Base-by-base conservation (phyloP, 2,113 vertebrate species). In the Cariama cristata region DNA sequence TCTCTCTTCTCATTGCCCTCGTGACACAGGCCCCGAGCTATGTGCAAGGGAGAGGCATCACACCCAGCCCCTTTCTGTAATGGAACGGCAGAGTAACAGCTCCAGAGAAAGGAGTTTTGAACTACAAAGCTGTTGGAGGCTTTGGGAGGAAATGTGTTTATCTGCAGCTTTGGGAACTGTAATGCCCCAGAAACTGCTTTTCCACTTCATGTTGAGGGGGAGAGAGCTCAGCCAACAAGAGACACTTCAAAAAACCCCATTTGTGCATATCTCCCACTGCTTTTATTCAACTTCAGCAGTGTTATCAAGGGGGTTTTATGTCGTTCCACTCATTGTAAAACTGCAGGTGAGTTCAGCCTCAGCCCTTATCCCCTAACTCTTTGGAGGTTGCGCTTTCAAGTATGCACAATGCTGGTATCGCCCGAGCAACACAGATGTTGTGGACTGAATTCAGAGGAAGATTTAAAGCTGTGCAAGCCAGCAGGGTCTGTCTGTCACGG, bases 401-500 rank as follows among this genome's bases (percentile, higher is more conserved):
- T 18, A 11, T 38, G 12, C 21, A 18, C 15, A 45, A 49, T 17
- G 14, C 42, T 74, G n/a, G 8, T 62, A 8, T 90, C 32, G 58
- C 20, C 30, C 14, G 20, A 66, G 69, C 59, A 33, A 52, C 68
- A 40, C 5, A 28, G 42, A 35, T 40, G 20, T 3, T 30, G 21
- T 22, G 21, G 42, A 14, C 1, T 44, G 44, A 67, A 53, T 66
- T 52, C 53, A 59, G 33, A 33, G 80, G 50, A 32, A 59, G 7
- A 13, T 24, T 79, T 35, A 52, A 68, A 88, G 28, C n/a, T 75
- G 47, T 50, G 32, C 35, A 58, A 20, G 18, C 59, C 63, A 74
- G 8, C 45, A 77, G 23, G 26, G n/a, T 59, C 45, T 52, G 10
- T 33, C 26, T 38, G 33, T 33, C 0, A 0, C 16, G 30, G 47